A percentile compares a stretch with the other conserved stretches of the same genome.
Evolutionary conservation across 2,888 invertebrate genomes (phyloP).

Genomic region (Sminthurinus aureus): DNA sequence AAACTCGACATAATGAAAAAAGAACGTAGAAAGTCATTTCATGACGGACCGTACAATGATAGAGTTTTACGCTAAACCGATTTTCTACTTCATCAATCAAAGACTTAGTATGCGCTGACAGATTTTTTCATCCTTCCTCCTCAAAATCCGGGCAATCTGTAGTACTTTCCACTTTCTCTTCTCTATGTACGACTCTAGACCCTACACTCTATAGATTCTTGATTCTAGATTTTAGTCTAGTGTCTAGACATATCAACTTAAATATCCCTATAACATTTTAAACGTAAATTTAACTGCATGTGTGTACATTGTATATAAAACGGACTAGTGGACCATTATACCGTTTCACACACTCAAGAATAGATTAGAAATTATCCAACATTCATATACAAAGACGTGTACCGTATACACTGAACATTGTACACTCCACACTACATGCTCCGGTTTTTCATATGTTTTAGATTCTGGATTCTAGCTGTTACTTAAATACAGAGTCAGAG

Average conservation of each 20-base stretch:
- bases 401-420: background rate
- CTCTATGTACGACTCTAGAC: conserved; percentile 17
- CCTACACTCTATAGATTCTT: too few species aligned
- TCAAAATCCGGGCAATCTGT: conserved; percentile 35
- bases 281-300: background rate
- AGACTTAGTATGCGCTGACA: conserved; percentile 39
- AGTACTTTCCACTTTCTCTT: background rate
- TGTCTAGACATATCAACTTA: too few species aligned
- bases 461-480: background rate
- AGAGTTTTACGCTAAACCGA: conserved; percentile 40
- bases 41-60: conserved; percentile 29
- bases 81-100: conserved; percentile 55
- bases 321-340: conserved; percentile 28
- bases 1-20: background rate
- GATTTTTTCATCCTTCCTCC: conserved; percentile 34
- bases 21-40: conserved; percentile 15
- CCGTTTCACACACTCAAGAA: conserved; percentile 33
- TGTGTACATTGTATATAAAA: conserved; percentile 17
- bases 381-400: conserved; percentile 16
- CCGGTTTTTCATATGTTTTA: background rate
- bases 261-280: too few species aligned
- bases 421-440: conserved; percentile 24
- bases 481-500: background rate
- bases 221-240: too few species aligned
- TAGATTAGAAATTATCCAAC: conserved; percentile 24